Conservation (phyloP, 2,888 invertebrate species). For the Trisateles emortualis region DNA sequence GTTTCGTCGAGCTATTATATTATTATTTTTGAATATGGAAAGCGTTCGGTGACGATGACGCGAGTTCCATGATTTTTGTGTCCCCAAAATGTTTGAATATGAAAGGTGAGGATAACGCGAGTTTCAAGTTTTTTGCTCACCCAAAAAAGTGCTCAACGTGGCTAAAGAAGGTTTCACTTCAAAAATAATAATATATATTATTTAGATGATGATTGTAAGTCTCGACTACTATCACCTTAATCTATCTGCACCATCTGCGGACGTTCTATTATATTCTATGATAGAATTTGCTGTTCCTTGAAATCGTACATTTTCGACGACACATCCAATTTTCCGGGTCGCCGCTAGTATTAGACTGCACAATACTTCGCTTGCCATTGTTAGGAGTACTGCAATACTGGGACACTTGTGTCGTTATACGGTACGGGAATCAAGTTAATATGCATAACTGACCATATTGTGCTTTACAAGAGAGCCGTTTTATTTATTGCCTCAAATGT, state of each 20-base stretch:
- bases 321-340: constrained; percentile 50
- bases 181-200: too few species aligned
- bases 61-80: too few species aligned
- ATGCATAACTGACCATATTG: constrained; percentile 11
- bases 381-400: constrained; percentile 19
- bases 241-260: neutral
- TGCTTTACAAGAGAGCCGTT: neutral
- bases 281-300: constrained; percentile 22
- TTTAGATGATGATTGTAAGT: too few species aligned
- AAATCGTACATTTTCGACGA: constrained; percentile 38
- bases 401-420: constrained; percentile 17
- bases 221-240: too few species aligned
- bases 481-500: neutral
- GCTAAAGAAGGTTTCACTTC: too few species aligned
- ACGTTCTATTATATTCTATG: neutral
- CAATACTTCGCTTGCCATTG: constrained; percentile 38
- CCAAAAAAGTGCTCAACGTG: too few species aligned
- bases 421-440: constrained; percentile 17
- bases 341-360: constrained; percentile 27
- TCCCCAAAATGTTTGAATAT: too few species aligned
- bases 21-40: too few species aligned
- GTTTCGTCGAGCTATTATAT: too few species aligned
- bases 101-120: too few species aligned
- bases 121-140: too few species aligned
- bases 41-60: too few species aligned